Base-by-base conservation (phyloP, 1,140 invertebrate species). In the Psilanteris sp. region DNA sequence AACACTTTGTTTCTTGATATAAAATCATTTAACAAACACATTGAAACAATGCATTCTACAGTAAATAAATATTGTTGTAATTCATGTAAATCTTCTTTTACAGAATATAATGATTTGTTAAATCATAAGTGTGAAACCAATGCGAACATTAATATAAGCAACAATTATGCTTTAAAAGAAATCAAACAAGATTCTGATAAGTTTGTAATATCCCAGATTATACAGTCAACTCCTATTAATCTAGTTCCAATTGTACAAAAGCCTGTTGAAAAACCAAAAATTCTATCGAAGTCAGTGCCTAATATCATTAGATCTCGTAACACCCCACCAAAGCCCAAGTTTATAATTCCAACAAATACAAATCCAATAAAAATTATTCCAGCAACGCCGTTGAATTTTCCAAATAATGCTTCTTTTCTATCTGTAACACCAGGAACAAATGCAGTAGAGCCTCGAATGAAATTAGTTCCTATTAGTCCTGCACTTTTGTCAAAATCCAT, bases 11-110 rank as follows among this genome's bases (percentile, higher is more conserved):
- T 83, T n/a, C 5, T 62, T 5, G 66, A 81, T 32, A 43, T 50
- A 26, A 54, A 70, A 22, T 24, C 11, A 11, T 81, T 80, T 22
- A 68, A 83, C 13, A 64, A 48, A 10, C 81, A 83, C 29, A 59
- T 80, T 6, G 70, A 77, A 46, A 32, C 8, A 7, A 24, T 9
- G 7, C 79, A 81, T n/a, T n/a, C n/a, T n/a, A n/a, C n/a, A 61
- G 13, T 75, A 8, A 50, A 48, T 6, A 46, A 46, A 14, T 78
- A 59, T 37, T 20, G 27, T 11, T 81, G 79, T 16, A 46, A 78
- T 29, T 29, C 52, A 0, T 81, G 77, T 37, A 44, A 79, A n/a
- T 10, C 46, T 5, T 70, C 36, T 46, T 80, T 64, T 37, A 7
- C 48, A 10, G 39, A 26, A n/a, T 74, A 70, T 0, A 13, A 26